Conservation (phyloP, 2,113 vertebrate genomes). For the Cryptoleucopteryx plumbea region DNA sequence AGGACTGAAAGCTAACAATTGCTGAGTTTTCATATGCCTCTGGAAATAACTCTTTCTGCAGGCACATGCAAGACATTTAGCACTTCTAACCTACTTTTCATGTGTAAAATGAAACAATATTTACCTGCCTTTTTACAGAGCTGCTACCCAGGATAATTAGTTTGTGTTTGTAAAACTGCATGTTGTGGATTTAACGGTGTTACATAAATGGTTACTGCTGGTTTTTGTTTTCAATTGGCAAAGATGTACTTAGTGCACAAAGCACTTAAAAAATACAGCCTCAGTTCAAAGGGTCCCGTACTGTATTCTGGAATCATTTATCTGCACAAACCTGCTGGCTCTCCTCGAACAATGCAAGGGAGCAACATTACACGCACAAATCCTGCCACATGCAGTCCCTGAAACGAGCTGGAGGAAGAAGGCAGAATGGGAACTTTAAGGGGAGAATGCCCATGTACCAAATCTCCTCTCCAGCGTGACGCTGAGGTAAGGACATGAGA, state of each 20-base stretch:
- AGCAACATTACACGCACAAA: not conserved
- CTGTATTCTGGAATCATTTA: not conserved
- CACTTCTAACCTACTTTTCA: not conserved
- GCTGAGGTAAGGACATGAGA: not conserved
- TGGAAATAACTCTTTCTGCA: not conserved
- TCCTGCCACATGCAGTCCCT: not conserved
- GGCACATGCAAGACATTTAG: not conserved
- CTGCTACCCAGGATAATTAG: not conserved
- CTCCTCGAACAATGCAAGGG: not conserved
- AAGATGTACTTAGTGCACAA: not conserved
- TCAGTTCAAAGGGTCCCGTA: not conserved
- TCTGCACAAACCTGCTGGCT: not conserved
- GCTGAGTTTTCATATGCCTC: not conserved
- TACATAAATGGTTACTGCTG: not conserved
- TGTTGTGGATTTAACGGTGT: not conserved
- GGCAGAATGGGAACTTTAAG: not conserved
- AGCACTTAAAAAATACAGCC: not conserved
- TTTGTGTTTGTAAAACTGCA: not conserved
- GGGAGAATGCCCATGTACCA: not conserved
- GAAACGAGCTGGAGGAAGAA: not conserved
- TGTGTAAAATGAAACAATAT: not conserved
- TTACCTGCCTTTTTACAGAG: conserved; percentile 8
- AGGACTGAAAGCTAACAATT: not conserved
- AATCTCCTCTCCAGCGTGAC: not conserved
- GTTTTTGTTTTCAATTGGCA: not conserved